Base-by-base conservation (phyloP, 2,797 vertebrate genomes). In the Spatula clypeata region DNA sequence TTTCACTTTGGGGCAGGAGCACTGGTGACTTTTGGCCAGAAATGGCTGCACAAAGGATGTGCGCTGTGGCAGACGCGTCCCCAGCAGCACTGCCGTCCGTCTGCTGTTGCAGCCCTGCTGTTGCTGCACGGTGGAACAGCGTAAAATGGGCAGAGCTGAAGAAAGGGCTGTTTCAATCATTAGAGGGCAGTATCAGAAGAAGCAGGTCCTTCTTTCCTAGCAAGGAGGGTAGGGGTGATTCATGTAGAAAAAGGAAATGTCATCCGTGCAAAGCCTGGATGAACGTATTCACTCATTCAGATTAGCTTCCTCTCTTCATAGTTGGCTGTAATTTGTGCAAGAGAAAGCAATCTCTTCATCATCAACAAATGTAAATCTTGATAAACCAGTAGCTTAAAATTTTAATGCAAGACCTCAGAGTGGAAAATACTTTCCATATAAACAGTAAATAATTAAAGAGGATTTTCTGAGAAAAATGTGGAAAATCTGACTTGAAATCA, bases 31-130 rank as follows among this genome's bases (percentile, higher is more conserved):
- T 96, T 62, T 70, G 80, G 87, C 58, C 34, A 14, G 74, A 62
- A 77, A 45, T 1, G 8, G 79, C 91, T 4, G 18, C 65, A 74
- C 86, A 90, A 83, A 89, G 1, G 34, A 88, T 58, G 38, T 1
- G 1, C 57, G 18, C 0, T 1, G 79, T 57, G 95, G 84, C 88
- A 92, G 92, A 67, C 36, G 6, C 12, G 95, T 96, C 94, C 97
- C 96, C 96, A 95, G 97, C 95, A 97, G 97, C 97, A 93, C 76
- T 1, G 1, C 61, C 60, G 36, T 20, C 84, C 10, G 7, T 81
- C 3, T 3, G 19, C 32, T 32, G 54, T 34, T 40, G 29, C 6
- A 11, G 19, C 57, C 31, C 1, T 6, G 5, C n/a, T 26, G 44
- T 13, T 55, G 64, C 27, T 34, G 3, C 62, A 76, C 27, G 5